phyloP scores from a whole-genome alignment of 1,140 invertebrate genomes.

The Aricia agestis region DNA sequence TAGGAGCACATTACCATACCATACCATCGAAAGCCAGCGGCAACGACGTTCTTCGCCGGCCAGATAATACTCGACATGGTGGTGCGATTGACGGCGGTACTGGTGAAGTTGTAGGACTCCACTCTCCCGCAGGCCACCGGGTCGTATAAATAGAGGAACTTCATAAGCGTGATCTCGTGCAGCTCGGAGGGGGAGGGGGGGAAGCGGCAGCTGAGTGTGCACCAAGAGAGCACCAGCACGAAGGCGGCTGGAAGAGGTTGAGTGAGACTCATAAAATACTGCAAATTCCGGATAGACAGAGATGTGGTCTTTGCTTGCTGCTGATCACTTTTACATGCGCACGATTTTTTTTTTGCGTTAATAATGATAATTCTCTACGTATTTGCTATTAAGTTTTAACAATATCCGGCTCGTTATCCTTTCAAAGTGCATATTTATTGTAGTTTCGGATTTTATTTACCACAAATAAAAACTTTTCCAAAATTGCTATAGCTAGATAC shows the following conservation, averaged over 20 bases:
- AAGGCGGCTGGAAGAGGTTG: conserved; percentile 39
- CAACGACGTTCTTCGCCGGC: conserved; percentile 43
- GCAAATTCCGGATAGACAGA: no score
- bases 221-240: conserved; percentile 44
- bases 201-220: conserved; percentile 47
- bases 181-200: conserved; percentile 41
- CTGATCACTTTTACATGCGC: no score
- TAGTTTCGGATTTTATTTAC: no score
- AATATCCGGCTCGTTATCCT: no score
- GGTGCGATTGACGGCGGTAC: conserved; percentile 6
- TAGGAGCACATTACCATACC: not conserved
- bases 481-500: no score
- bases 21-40: conserved; percentile 38
- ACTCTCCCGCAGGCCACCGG: conserved; percentile 48
- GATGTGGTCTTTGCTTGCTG: no score
- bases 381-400: no score
- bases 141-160: conserved; percentile 60
- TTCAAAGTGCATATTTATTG: no score
- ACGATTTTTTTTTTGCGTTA: no score
- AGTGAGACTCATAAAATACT: not conserved
- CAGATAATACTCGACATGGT: conserved; percentile 42
- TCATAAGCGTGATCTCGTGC: conserved; percentile 54
- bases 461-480: no score
- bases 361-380: no score
- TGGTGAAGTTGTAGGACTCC: conserved; percentile 56